These are phyloP conservation scores for Diceros bicornis DNA, from an alignment of 2,797 vertebrate genomes.

Conservation along the genomic window DNA sequence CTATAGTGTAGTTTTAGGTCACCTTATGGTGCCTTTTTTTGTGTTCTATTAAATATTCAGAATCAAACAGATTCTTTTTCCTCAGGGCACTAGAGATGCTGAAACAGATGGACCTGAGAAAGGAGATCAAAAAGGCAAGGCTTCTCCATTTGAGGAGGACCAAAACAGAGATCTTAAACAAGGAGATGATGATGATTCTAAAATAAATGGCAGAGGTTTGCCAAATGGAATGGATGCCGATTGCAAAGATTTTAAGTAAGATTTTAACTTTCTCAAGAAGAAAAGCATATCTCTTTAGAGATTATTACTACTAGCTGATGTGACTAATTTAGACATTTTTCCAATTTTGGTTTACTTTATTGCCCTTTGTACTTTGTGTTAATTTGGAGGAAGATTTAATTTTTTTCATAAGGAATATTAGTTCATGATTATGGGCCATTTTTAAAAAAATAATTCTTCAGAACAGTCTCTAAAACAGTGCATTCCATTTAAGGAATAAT, in stretches of 20 bases:
- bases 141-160: constrained; percentile 97
- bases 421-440: constrained; percentile 51
- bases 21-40: constrained; percentile 87
- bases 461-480: constrained; percentile 5
- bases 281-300: constrained; percentile 86
- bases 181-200: constrained; percentile 95
- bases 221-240: constrained; percentile 99
- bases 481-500: constrained; percentile 51
- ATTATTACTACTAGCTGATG: constrained; percentile 83
- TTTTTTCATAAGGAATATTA: constrained; percentile 29
- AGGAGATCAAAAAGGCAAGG: constrained; percentile 95
- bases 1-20: constrained; percentile 88
- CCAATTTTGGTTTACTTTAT: constrained; percentile 80
- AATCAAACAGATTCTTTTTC: constrained; percentile 91
- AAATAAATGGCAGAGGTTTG: constrained; percentile 97
- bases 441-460: constrained; percentile 43
- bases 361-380: constrained; percentile 77
- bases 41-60: constrained; percentile 89
- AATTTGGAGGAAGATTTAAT: constrained; percentile 1
- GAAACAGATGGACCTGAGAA: constrained; percentile 97
- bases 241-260: constrained; percentile 99
- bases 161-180: constrained; percentile 97
- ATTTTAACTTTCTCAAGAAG: constrained; percentile 89
- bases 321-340: constrained; percentile 85
- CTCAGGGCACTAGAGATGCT: constrained; percentile 95